Percentiles rank a stretch among this genome's conserved stretches.
These are phyloP conservation scores for Temnopleurus reevesii DNA, from an alignment of 53 echinoderm and acorn worm species.

Conservation along the genomic window DNA sequence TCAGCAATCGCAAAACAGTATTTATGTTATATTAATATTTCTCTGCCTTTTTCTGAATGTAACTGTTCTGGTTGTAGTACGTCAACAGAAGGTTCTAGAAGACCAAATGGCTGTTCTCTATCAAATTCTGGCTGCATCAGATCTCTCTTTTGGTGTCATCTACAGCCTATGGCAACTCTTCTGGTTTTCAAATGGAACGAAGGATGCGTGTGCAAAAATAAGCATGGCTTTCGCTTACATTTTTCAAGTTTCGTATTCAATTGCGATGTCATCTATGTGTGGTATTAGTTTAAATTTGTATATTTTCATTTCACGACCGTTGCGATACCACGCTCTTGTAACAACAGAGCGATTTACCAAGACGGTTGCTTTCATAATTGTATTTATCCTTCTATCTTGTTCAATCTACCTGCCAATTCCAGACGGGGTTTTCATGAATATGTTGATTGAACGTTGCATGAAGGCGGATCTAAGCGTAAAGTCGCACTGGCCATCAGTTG, in stretches of 20 bases:
- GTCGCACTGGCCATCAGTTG: neutral
- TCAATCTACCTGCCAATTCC: neutral
- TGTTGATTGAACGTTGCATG: neutral
- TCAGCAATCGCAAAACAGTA: no score
- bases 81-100: neutral
- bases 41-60: neutral
- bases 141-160: neutral
- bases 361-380: neutral
- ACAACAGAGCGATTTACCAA: neutral
- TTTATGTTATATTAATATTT: neutral
- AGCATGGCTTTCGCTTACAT: neutral
- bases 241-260: neutral
- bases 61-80: neutral
- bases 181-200: neutral
- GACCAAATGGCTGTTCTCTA: neutral
- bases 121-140: neutral
- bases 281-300: neutral
- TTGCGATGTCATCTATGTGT: neutral
- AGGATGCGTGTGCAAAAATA: neutral
- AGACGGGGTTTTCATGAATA: neutral
- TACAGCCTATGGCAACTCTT: neutral
- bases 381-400: neutral
- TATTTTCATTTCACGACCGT: neutral
- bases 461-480: neutral
- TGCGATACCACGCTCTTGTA: neutral